Evolutionary conservation across 35 echinoderm and acorn worm genomes (phyloP).

Genomic region (Chiridota heheva): DNA sequence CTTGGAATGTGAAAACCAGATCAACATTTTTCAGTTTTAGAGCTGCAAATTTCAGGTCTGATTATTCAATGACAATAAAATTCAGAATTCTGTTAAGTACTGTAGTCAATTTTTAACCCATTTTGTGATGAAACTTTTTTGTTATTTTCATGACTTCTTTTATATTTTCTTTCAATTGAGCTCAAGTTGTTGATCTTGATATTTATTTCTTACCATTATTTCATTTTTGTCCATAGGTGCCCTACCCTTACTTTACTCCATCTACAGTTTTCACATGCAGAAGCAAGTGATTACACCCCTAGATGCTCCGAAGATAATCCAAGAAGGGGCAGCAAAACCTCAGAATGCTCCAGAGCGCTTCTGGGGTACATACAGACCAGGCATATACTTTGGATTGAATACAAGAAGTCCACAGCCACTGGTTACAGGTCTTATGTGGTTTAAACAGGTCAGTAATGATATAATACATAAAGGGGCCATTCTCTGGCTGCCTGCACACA

Average conservation of each 20-base stretch:
- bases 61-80: too few relatives aligned
- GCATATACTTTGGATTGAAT: slow-evolving; percentile 91
- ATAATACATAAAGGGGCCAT: too few relatives aligned
- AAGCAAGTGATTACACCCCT: slow-evolving; percentile 65
- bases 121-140: too few relatives aligned
- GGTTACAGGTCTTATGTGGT: slow-evolving; percentile 99
- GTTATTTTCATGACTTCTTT: too few relatives aligned
- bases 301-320: slow-evolving; percentile 65
- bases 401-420: slow-evolving; percentile 76
- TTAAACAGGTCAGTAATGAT: slow-evolving; percentile 56
- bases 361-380: slow-evolving; percentile 95
- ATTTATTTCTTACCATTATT: slow-evolving; percentile 27
- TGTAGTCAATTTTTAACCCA: too few relatives aligned
- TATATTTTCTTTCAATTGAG: too few relatives aligned
- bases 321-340: slow-evolving; percentile 39
- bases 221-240: slow-evolving; percentile 27
- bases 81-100: too few relatives aligned
- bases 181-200: too few relatives aligned
- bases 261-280: slow-evolving; percentile 44
- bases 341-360: slow-evolving; percentile 61
- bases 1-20: too few relatives aligned
- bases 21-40: too few relatives aligned
- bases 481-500: too few relatives aligned
- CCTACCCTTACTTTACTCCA: slow-evolving; percentile 43
- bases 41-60: too few relatives aligned